Percentiles rank a stretch among this genome's conserved stretches.
phyloP scores from a whole-genome alignment of 2,113 vertebrate species.

The Nettapus auritus region DNA sequence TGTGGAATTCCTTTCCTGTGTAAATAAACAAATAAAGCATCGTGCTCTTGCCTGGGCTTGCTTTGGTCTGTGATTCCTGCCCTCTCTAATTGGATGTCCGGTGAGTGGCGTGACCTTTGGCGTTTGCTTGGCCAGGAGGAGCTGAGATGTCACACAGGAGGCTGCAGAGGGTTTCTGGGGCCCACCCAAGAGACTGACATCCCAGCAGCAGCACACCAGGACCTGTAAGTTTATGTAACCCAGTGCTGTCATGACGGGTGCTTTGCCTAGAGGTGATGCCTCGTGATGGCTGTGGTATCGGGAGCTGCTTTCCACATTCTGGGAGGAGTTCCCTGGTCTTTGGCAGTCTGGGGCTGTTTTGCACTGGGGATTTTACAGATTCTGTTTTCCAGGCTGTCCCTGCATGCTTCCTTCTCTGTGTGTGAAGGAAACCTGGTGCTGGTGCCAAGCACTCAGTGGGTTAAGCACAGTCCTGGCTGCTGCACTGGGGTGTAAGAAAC shows the following conservation, averaged over 20 bases:
- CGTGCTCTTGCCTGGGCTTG: neutral
- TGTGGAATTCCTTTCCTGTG: slow-evolving; percentile 53
- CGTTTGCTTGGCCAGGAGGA: neutral
- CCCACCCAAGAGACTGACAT: neutral
- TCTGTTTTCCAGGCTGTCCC: neutral
- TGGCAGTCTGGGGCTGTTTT: neutral
- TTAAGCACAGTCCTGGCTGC: neutral
- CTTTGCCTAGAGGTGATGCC: neutral
- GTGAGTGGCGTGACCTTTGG: fast-evolving
- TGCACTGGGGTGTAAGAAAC: neutral
- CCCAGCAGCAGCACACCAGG: neutral
- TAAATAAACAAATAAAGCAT: slow-evolving; percentile 64
- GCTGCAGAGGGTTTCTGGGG: neutral
- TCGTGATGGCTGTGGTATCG: neutral
- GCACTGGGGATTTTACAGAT: neutral
- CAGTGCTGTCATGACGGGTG: neutral
- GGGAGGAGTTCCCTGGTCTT: neutral
- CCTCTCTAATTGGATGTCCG: neutral
- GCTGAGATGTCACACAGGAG: fast-evolving
- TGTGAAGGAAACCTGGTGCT: neutral
- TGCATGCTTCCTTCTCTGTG: neutral
- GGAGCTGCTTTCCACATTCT: neutral
- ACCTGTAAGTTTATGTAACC: neutral
- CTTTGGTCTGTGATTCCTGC: neutral
- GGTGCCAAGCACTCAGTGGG: neutral